Percentiles rank a stretch among this genome's conserved stretches.
phyloP scores from a whole-genome alignment of 2,888 invertebrate genomes.

The Stegana nigrithorax region DNA sequence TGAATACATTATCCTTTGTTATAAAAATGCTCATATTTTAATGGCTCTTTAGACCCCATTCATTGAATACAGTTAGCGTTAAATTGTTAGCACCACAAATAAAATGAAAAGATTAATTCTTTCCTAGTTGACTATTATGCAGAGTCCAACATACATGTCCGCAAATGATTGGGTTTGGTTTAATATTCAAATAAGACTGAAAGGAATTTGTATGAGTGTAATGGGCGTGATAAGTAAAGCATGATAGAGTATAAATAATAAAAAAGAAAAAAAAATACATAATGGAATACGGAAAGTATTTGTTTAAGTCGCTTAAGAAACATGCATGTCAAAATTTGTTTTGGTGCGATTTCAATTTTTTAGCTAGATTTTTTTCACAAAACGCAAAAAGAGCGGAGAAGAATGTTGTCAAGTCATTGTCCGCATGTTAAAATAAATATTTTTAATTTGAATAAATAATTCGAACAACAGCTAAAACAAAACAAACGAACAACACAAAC shows the following conservation, averaged over 20 bases:
- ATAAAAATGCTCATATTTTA: too few relatives aligned
- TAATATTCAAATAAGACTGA: too few relatives aligned
- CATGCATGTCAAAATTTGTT: conserved; percentile 10
- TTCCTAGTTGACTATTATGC: too few relatives aligned
- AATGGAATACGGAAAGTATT: background rate
- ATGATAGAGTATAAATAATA: background rate
- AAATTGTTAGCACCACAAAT: too few relatives aligned
- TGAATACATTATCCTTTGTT: too few relatives aligned
- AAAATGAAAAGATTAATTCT: too few relatives aligned
- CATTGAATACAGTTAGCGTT: too few relatives aligned
- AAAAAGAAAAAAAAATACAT: background rate
- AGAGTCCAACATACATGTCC: too few relatives aligned
- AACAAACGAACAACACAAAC: conserved; percentile 20
- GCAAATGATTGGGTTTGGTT: too few relatives aligned
- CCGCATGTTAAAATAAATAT: conserved; percentile 38
- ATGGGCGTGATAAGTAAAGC: too few relatives aligned
- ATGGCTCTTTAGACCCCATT: too few relatives aligned
- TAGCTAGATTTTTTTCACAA: background rate
- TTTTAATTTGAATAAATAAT: conserved; percentile 61
- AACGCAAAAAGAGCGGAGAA: conserved; percentile 19
- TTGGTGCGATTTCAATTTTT: conserved; percentile 1
- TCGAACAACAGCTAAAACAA: conserved; percentile 51
- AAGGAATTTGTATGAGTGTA: too few relatives aligned
- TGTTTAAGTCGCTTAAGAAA: background rate
- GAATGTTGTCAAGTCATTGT: conserved; percentile 37